Evolutionary conservation across 2,113 vertebrate genomes (phyloP), one percentile per base, ranked within the genome.

Genomic region (Xyrauchen texanus): DNA sequence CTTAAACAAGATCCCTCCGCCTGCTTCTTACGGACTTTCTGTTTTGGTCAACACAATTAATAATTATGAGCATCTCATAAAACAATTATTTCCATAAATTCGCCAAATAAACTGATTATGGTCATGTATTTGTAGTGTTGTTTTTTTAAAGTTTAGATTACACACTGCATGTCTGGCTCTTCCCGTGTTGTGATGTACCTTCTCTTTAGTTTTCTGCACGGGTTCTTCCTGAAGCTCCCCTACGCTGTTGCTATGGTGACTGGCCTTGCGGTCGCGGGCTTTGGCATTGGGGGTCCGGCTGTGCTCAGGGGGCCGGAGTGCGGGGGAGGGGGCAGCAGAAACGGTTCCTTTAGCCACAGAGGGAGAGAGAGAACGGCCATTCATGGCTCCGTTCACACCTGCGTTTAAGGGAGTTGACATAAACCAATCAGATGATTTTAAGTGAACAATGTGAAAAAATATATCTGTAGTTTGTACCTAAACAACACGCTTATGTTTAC

Each of bases 361-460:
- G 65, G 94, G 89, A 81, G 92, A 92, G 70, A 93, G 89, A 58
- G 91, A 93, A 65, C 85, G 95, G 85, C 98, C 97, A 81, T 99
- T 98, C 82, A 99, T 81, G 42, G 96, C 95, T 76, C 97, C 97
- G 67, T 98, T 99, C 81, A 98, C 78, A 88, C 96, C 97, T 98
- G 64, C 13, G 82, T 61, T 80, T 16, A 64, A 16, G 16, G 81
- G 83, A 84, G 68, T 51, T 83, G 68, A 88, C 65, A 51, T 7
- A 4, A 34, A 9, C 7, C 13, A 47, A 16, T 12, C 45, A 10
- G 55, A 58, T 49, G 47, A 8, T 7, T 6, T 8, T 7, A 49
- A 49, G 47, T 49, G 4, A 7, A 58, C 57, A 58, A 11, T 11
- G 13, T 34, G 21, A 34, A 34, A 34, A 34, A 34, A 3, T 34